Conservation (phyloP, 37 sponge, comb jelly and placozoan genomes). For the Dysidea cf. avara region DNA sequence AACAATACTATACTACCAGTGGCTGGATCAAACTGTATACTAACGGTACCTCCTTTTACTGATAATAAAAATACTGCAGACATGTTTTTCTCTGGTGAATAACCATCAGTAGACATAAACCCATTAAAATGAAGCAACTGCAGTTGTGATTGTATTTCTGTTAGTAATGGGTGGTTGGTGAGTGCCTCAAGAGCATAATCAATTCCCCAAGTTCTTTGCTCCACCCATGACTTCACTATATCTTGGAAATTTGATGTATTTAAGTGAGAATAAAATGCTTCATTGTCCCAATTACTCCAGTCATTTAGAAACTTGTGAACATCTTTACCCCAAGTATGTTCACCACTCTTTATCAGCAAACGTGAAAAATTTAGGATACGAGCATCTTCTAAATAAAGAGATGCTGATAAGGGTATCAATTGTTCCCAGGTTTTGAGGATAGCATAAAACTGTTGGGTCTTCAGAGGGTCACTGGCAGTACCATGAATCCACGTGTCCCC, state of each 20-base stretch:
- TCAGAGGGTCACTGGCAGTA: conserved; percentile 62
- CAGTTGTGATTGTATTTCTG: conserved; percentile 7
- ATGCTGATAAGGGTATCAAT: conserved; percentile 19
- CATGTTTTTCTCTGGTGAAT: conserved; percentile 7
- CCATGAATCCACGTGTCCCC: conserved; percentile 87
- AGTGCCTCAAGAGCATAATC: conserved; percentile 47
- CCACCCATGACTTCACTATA: conserved; percentile 56
- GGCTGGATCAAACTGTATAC: conserved; percentile 22
- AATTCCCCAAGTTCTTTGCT: conserved; percentile 59
- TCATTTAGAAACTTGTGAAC: conserved; percentile 60
- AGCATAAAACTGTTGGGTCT: conserved; percentile 32
- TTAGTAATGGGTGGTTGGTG: conserved; percentile 34
- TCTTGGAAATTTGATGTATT: conserved; percentile 22
- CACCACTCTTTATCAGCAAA: conserved; percentile 59
- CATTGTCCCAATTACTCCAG: conserved; percentile 52
- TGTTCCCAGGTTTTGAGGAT: too few relatives aligned
- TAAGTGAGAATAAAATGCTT: conserved; percentile 22
- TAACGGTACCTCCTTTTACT: conserved; percentile 24
- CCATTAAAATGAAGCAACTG: conserved; percentile 39
- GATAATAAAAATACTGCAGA: conserved; percentile 16
- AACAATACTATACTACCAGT: conserved; percentile 30
- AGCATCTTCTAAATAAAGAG: conserved; percentile 29
- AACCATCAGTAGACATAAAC: conserved; percentile 21
- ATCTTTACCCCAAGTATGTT: conserved; percentile 83
- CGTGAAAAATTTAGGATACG: conserved; percentile 54